Percentiles rank a stretch among this genome's conserved stretches.
phyloP scores from a whole-genome alignment of 2,888 invertebrate genomes.

The Orthosia cruda region DNA sequence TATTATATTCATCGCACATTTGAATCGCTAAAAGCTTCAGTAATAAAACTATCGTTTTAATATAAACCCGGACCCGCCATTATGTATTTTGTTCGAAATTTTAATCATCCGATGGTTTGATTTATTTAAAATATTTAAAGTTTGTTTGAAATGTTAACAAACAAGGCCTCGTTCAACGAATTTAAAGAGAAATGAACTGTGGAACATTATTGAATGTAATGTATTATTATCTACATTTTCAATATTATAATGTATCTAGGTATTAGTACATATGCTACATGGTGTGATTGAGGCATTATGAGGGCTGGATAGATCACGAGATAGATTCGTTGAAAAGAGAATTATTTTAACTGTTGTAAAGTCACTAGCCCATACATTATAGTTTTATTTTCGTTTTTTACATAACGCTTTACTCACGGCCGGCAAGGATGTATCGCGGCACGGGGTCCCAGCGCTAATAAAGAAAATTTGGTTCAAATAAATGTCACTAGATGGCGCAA shows the following conservation, averaged over 20 bases:
- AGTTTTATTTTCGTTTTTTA: too few species aligned
- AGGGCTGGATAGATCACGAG: neutral
- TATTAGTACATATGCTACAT: neutral
- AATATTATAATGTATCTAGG: too few species aligned
- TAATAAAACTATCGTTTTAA: constrained; percentile 9
- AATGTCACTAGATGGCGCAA: too few species aligned
- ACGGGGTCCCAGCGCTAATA: too few species aligned
- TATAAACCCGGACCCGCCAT: constrained; percentile 10
- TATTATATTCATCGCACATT: constrained; percentile 18
- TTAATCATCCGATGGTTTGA: neutral
- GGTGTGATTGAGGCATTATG: too few species aligned
- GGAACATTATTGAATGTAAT: neutral
- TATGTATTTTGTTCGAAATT: constrained; percentile 21
- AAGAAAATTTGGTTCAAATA: too few species aligned
- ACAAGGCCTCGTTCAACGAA: neutral
- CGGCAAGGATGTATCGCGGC: too few species aligned
- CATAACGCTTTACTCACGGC: too few species aligned
- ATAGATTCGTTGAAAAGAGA: neutral
- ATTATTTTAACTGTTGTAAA: too few species aligned
- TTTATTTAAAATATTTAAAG: constrained; percentile 24
- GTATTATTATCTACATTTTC: too few species aligned
- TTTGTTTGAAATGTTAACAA: constrained; percentile 3
- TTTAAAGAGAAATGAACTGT: neutral
- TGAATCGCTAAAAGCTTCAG: constrained; percentile 20
- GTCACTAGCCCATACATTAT: too few species aligned